These are phyloP conservation scores for Leucoraja erinaceus DNA, from an alignment of 2,113 vertebrate species.

Conservation along the genomic window DNA sequence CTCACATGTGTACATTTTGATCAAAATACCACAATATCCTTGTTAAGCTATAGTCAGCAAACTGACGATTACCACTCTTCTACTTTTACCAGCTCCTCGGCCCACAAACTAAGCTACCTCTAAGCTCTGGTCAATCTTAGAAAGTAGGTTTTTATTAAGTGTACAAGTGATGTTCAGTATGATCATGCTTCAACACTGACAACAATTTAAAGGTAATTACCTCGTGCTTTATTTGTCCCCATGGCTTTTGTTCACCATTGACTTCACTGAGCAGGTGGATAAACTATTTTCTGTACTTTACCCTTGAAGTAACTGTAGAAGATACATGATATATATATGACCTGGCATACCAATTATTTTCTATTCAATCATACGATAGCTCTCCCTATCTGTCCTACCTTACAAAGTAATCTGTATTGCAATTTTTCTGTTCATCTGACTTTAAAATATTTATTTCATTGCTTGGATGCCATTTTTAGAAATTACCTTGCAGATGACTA, in stretches of 20 bases:
- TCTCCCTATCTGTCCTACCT: neutral
- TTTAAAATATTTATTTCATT: neutral
- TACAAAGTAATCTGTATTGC: neutral
- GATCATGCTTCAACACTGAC: neutral
- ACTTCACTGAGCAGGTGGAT: neutral
- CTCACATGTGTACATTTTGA: no score
- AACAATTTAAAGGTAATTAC: neutral
- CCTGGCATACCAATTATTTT: neutral
- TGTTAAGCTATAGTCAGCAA: neutral
- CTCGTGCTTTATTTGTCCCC: neutral
- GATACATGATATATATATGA: neutral
- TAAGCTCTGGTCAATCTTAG: neutral
- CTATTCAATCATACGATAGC: neutral
- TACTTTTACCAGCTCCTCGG: neutral
- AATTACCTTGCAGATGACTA: neutral
- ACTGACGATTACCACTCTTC: neutral
- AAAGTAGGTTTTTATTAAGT: neutral
- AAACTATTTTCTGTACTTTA: neutral
- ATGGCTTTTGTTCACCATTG: neutral
- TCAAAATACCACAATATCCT: no score
- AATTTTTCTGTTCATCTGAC: neutral
- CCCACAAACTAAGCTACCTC: neutral
- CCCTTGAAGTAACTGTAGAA: neutral
- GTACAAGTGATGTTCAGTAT: neutral
- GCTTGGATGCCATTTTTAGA: neutral